phyloP scores from a whole-genome alignment of 2,888 invertebrate genomes.

The Synanthedon tipuliformis region DNA sequence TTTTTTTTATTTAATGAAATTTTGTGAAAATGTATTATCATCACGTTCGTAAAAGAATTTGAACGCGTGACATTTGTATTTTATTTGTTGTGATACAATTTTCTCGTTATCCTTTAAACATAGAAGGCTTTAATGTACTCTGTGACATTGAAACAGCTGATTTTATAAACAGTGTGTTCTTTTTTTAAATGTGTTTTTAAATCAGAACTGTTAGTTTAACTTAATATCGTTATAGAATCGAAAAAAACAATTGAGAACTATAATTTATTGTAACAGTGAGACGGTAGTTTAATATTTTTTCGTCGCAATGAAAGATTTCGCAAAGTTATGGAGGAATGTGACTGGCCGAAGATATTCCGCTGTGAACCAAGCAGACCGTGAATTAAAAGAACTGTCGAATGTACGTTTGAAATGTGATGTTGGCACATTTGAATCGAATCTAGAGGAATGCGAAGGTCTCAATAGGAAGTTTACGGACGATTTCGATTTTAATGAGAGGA shows the following conservation, averaged over 20 bases:
- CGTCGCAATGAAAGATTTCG: constrained; percentile 71
- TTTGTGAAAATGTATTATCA: too few relatives aligned
- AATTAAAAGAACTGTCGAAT: constrained; percentile 38
- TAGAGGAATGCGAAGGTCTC: constrained; percentile 48
- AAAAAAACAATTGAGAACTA: neutral
- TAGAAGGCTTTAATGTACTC: neutral
- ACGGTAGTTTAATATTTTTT: neutral
- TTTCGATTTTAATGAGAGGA: constrained; percentile 39
- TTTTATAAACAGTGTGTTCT: neutral
- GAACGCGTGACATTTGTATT: too few relatives aligned
- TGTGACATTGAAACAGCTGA: neutral
- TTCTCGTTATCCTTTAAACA: neutral
- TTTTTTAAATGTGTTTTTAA: neutral
- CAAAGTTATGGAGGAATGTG: constrained; percentile 69
- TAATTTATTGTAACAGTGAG: neutral
- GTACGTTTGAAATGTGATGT: constrained; percentile 41
- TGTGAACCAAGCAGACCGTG: constrained; percentile 50
- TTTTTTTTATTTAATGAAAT: too few relatives aligned
- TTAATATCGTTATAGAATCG: neutral
- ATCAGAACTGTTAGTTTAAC: neutral
- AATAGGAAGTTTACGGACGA: constrained; percentile 45
- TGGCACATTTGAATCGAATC: constrained; percentile 40
- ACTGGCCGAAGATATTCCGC: constrained; percentile 68
- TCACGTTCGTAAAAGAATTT: too few relatives aligned
- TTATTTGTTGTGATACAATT: too few relatives aligned